phyloP scores from a whole-genome alignment of 2,888 invertebrate species.

The Cosmia trapezina region DNA sequence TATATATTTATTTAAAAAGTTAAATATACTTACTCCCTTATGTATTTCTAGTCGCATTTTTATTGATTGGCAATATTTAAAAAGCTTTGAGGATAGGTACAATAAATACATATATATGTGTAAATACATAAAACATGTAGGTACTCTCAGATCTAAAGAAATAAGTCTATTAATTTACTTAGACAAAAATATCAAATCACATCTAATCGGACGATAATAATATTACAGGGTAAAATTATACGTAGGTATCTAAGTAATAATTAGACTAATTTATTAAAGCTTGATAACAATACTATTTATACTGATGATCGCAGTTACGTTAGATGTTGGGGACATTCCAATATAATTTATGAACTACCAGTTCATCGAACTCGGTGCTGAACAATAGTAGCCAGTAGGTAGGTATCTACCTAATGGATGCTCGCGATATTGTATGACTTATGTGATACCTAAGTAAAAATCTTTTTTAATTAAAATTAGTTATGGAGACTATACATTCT shows the following conservation, averaged over 20 bases:
- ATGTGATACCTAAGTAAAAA: constrained; percentile 3
- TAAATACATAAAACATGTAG: constrained; percentile 56
- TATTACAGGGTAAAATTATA: constrained; percentile 59
- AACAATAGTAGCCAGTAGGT: constrained; percentile 7
- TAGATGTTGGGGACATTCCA: constrained; percentile 34
- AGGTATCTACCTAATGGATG: not conserved
- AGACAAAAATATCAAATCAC: constrained; percentile 54
- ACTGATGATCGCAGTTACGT: constrained; percentile 34
- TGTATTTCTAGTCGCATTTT: constrained; percentile 35
- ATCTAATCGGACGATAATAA: constrained; percentile 59
- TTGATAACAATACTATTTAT: constrained; percentile 61
- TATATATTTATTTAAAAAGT: constrained; percentile 38
- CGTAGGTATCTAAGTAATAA: constrained; percentile 50
- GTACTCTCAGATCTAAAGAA: constrained; percentile 33
- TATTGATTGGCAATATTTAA: constrained; percentile 40
- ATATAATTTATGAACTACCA: constrained; percentile 25
- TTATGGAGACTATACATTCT: not conserved
- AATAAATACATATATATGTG: constrained; percentile 34
- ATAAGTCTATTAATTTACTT: constrained; percentile 36
- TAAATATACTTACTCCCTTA: constrained; percentile 36
- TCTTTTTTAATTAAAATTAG: constrained; percentile 8
- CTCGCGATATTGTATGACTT: constrained; percentile 5
- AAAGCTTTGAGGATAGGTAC: constrained; percentile 51
- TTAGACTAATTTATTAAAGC: constrained; percentile 64
- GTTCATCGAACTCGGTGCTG: constrained; percentile 53